These are phyloP conservation scores for Halcyon leucocephala DNA, from an alignment of 2,797 vertebrate genomes.

Conservation along the genomic window DNA sequence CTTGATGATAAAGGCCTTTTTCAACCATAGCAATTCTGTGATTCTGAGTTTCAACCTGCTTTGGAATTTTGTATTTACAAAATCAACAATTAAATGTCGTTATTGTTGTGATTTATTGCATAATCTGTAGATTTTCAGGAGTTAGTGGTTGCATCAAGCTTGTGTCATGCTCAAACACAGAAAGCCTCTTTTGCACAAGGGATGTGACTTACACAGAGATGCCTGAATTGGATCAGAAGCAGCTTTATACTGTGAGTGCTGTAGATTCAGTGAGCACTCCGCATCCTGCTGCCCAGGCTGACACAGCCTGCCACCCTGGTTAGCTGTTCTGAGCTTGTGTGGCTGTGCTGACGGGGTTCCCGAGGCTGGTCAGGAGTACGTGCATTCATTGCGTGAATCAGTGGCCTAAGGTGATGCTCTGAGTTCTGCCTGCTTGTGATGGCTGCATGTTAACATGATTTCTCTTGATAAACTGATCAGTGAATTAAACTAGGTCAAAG, in stretches of 20 bases:
- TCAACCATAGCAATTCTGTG: too few species aligned
- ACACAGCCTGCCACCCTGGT: background rate
- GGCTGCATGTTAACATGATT: background rate
- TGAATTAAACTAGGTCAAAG: background rate
- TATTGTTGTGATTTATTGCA: background rate
- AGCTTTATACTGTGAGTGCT: background rate
- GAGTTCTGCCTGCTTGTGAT: background rate
- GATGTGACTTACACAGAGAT: background rate
- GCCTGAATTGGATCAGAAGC: background rate
- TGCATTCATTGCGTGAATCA: accelerated
- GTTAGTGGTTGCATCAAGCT: background rate
- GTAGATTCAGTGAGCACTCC: background rate
- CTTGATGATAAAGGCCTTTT: too few species aligned
- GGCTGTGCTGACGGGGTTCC: background rate
- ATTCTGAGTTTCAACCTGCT: background rate
- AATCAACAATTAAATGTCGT: background rate
- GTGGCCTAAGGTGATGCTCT: background rate
- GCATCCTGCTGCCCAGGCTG: background rate
- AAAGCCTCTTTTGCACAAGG: background rate
- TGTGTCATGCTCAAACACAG: background rate
- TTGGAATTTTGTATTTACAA: background rate
- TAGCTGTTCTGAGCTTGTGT: background rate
- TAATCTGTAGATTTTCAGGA: background rate
- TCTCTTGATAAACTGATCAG: background rate
- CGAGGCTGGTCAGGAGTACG: background rate